Percentiles rank a stretch among this genome's conserved stretches.
Conservation (phyloP, 2,113 vertebrate species). For the Eulacestoma nigropectus region DNA sequence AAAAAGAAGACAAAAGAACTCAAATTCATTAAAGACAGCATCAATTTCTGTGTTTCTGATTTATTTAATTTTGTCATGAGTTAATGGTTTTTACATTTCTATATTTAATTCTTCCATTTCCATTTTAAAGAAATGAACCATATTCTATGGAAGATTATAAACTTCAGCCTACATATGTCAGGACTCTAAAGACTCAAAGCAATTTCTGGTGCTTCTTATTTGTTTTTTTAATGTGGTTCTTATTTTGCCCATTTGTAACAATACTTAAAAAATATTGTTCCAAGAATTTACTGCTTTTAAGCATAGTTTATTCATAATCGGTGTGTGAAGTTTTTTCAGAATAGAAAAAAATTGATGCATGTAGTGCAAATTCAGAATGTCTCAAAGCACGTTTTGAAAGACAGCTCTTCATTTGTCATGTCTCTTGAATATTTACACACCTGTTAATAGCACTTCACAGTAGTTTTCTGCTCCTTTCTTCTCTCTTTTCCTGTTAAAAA, state of each 20-base stretch:
- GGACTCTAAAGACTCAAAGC: not conserved
- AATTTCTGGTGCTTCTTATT: not conserved
- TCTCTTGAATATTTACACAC: not conserved
- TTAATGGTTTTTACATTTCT: not conserved
- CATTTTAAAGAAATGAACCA: not conserved
- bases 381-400: not conserved
- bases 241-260: not conserved
- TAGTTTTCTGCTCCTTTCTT: not conserved
- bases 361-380: not conserved
- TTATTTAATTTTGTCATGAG: not conserved
- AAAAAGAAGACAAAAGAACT: not conserved
- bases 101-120: not conserved
- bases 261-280: not conserved
- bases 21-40: not conserved
- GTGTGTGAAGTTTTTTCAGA: not conserved
- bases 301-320: not conserved
- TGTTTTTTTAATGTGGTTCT: not conserved
- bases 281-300: not conserved
- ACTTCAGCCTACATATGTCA: not conserved
- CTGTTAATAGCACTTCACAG: not conserved
- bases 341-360: not conserved
- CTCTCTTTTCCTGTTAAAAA: not conserved
- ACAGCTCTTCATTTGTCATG: not conserved
- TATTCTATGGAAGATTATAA: not conserved
- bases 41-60: not conserved